phyloP scores from a whole-genome alignment of 2,888 invertebrate genomes.

The Scelioninae gen. 1 region DNA sequence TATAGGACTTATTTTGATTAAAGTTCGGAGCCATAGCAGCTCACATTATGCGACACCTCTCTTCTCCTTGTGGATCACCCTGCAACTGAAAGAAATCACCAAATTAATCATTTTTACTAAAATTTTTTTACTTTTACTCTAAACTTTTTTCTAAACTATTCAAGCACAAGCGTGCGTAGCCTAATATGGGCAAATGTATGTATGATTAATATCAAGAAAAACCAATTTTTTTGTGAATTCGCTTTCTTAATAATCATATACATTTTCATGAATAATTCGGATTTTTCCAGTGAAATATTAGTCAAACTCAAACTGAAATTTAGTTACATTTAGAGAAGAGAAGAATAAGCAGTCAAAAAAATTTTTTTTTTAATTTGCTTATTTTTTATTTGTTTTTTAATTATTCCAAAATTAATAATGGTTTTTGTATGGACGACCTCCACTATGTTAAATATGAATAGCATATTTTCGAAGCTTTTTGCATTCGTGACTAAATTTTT shows the following conservation, averaged over 20 bases:
- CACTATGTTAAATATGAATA: conserved; percentile 16
- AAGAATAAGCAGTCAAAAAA: too few species aligned
- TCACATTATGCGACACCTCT: conserved; percentile 87
- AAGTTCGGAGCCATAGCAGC: not conserved
- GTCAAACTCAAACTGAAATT: not conserved
- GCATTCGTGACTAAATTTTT: conserved; percentile 9
- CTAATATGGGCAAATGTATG: conserved; percentile 11
- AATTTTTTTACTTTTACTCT: not conserved
- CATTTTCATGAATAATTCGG: too few species aligned
- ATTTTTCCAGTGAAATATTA: not conserved
- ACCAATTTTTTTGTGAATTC: too few species aligned
- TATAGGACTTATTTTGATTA: conserved; percentile 52
- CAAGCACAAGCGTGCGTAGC: conserved; percentile 30
- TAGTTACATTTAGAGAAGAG: too few species aligned
- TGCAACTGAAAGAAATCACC: conserved; percentile 79
- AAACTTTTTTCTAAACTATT: not conserved
- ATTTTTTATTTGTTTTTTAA: too few species aligned
- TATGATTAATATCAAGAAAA: not conserved
- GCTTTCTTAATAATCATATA: too few species aligned
- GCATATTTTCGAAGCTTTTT: conserved; percentile 23
- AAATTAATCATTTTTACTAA: conserved; percentile 1
- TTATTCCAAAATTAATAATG: not conserved
- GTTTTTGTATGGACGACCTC: not conserved
- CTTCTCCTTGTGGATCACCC: conserved; percentile 85
- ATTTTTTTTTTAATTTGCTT: too few species aligned